These are phyloP conservation scores for Eumacrocentrus americanus DNA, from an alignment of 2,888 invertebrate species.

Conservation along the genomic window DNA sequence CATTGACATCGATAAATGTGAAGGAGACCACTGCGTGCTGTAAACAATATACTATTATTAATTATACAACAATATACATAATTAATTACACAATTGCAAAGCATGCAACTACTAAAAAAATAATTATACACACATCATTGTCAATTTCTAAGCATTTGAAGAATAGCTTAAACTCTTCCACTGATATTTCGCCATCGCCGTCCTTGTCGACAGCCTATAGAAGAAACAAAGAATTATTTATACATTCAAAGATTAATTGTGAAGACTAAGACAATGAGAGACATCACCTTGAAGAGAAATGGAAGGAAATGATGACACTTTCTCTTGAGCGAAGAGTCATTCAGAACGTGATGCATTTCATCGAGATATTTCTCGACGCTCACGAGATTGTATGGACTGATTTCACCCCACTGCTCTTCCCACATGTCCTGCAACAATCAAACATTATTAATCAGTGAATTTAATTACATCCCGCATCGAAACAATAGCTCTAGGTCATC, in stretches of 20 bases:
- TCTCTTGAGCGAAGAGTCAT: conserved; percentile 75
- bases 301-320: conserved; percentile 80
- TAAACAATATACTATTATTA: background rate
- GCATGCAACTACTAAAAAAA: background rate
- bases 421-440: conserved; percentile 71
- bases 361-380: conserved; percentile 82
- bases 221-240: conserved; percentile 29
- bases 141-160: conserved; percentile 78
- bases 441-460: background rate
- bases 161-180: conserved; percentile 83
- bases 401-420: conserved; percentile 84
- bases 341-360: conserved; percentile 82
- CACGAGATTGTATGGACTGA: conserved; percentile 80
- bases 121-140: conserved; percentile 65
- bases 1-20: conserved; percentile 78
- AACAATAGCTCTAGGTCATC: too few relatives aligned
- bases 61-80: too few relatives aligned
- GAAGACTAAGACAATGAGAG: too few relatives aligned
- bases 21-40: conserved; percentile 77
- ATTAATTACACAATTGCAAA: background rate
- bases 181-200: conserved; percentile 76
- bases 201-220: conserved; percentile 85
- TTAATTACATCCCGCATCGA: background rate
- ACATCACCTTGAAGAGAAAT: conserved; percentile 77
- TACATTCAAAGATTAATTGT: background rate